Percentiles rank a stretch among this genome's conserved stretches.
Evolutionary conservation across 1,140 invertebrate species (phyloP).

Genomic region (Bombus polaris): DNA sequence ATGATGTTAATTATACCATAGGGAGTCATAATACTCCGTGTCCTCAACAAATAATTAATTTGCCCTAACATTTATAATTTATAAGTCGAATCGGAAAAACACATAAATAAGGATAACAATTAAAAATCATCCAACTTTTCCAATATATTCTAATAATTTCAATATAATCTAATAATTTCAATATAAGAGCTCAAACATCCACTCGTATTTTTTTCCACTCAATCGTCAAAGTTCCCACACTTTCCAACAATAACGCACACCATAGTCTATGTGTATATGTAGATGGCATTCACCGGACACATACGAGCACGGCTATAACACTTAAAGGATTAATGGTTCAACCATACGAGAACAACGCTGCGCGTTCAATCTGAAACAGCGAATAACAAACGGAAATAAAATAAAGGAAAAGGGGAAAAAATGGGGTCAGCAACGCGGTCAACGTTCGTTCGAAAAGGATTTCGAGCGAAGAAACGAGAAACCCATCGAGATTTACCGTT

Average conservation of each 20-base stretch:
- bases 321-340: background rate
- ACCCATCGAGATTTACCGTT: slow-evolving; percentile 34
- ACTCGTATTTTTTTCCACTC: background rate
- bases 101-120: too few species aligned
- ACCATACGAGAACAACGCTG: background rate
- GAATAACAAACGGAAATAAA: background rate
- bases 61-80: too few species aligned
- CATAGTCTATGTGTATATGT: background rate
- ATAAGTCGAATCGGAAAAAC: too few species aligned
- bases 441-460: slow-evolving; percentile 3
- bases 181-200: background rate
- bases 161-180: too few species aligned
- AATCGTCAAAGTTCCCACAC: too few species aligned
- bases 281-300: background rate
- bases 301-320: background rate
- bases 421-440: background rate
- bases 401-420: background rate
- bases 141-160: too few species aligned
- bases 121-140: too few species aligned
- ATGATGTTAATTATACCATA: too few species aligned
- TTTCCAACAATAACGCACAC: too few species aligned
- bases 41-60: too few species aligned
- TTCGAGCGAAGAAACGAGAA: slow-evolving; percentile 26
- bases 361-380: background rate
- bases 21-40: too few species aligned